Evolutionary conservation across 1,140 invertebrate genomes (phyloP), one percentile per base, ranked within the genome.

Genomic region (Antheraea pernyi): DNA sequence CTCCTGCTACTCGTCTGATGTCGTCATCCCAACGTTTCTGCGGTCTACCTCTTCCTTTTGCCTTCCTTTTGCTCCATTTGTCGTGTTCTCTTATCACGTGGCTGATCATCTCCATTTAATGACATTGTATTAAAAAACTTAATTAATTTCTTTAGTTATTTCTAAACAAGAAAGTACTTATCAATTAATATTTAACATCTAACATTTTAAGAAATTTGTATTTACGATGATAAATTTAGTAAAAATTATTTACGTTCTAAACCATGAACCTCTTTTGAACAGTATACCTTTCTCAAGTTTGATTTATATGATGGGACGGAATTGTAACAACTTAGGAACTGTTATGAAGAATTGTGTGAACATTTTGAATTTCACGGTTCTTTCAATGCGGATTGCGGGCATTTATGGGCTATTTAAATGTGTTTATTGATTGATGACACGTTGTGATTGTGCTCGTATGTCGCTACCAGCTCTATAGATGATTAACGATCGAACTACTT

Each of bases 321-420:
- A 53, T 53, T 53, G 46, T 19, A 69, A 59, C 65, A 59, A 59
- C 58, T 67, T 67, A 11, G 39, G 65, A 66, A 67, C 19, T 59
- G 19, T 37, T 65, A 67, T 75, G 74, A 78, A 80, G 78, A 76
- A 83, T 79, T 73, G 79, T 82, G 82, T 72, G 80, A 88, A 86
- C 80, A 80, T 76, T 82, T 87, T 75, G 65, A 74, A 88, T 91
- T 91, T 85, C 80, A 85, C 79, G 79, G 77, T 74, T 70, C 65
- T 76, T 77, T 76, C 79, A 70, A 72, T 80, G 81, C 71, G 76
- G 79, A 76, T 81, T 89, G 87, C 83, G 87, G 89, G 81, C 82
- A 88, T 89, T 91, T 91, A 88, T 85, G 79, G 75, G 78, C 80
- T 73, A 86, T 86, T 86, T 85, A 82, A 73, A 73, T 75, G 75